Evolutionary conservation across 1,140 invertebrate species (phyloP), one percentile per base, ranked within the genome.

Genomic region (Calephelis nemesis): DNA sequence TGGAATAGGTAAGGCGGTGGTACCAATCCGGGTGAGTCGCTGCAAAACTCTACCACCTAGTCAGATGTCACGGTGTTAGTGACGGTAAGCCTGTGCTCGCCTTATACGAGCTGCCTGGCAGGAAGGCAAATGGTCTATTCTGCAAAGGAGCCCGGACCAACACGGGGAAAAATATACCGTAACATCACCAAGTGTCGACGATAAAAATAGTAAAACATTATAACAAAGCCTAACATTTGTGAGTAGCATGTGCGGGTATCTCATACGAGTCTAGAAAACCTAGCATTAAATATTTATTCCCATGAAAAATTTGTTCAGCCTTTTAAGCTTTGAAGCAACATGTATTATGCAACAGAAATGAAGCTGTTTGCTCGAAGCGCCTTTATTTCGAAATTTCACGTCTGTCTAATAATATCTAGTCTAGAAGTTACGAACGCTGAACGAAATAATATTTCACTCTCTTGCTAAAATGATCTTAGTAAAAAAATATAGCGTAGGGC

Each of bases 371-470:
- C 69, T 71, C 62, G 60, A 58, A 60, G 60, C 48, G 45, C 65
- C 67, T 71, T 75, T 73, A 73, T 77, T 71, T 68, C 71, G 52
- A 68, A 69, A 66, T 62, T 71, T 47, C 40, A 52, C 42, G 39
- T 13, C 52, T 49, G 69, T 54, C 69, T 74, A 74, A 77, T 65
- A 65, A 52, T 62, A 65, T 69, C 68, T 45, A 74, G 70, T 78
- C 73, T 73, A 68, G 71, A 76, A 78, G 62, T 74, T 69, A 71
- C 64, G 65, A 73, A 78, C 67, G 68, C 66, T 74, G 65, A 73
- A 69, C 68, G 65, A 63, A 70, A 64, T 58, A 71, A 72, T 69
- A 62, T 70, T 73, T 75, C 49, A 67, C 48, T 52, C 62, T 12
- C 50, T 62, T 69, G 65, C 12, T 39, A 39, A 39, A 58, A 58